Evolutionary conservation across 2,888 invertebrate genomes (phyloP).

Genomic region (Parthenolecanium corni): DNA sequence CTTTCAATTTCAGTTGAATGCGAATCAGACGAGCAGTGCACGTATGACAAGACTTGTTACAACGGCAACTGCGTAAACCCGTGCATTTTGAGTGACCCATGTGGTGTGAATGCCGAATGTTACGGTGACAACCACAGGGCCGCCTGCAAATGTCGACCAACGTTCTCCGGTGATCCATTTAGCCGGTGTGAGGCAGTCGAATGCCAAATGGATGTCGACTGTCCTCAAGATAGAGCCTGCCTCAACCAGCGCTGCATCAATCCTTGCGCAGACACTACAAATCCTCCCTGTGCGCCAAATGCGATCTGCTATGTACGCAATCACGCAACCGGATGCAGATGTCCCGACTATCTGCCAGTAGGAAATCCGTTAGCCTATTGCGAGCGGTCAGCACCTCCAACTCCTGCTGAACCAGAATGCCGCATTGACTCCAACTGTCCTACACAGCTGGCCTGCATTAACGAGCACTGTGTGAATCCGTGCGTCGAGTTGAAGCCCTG

Average conservation of each 20-base stretch:
- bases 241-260: conserved; percentile 60
- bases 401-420: conserved; percentile 43
- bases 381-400: conserved; percentile 43
- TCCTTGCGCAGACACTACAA: conserved; percentile 56
- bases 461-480: conserved; percentile 69
- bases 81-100: conserved; percentile 65
- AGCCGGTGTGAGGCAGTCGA: conserved; percentile 63
- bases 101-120: conserved; percentile 73
- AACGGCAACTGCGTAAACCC: conserved; percentile 72
- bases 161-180: conserved; percentile 69
- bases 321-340: conserved; percentile 69
- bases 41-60: conserved; percentile 66
- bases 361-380: conserved; percentile 74
- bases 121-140: conserved; percentile 67
- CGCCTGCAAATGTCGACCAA: conserved; percentile 64
- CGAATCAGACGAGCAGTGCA: conserved; percentile 67
- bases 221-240: conserved; percentile 63
- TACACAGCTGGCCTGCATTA: conserved; percentile 68
- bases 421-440: conserved; percentile 70
- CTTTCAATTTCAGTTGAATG: conserved; percentile 55
- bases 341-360: conserved; percentile 63
- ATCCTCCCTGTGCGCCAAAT: conserved; percentile 68
- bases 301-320: conserved; percentile 69
- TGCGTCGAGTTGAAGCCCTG: conserved; percentile 45
- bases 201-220: conserved; percentile 67